Percentiles rank a stretch among this genome's conserved stretches.
phyloP scores from a whole-genome alignment of 1,140 invertebrate species.

The Drosophila biarmipes region DNA sequence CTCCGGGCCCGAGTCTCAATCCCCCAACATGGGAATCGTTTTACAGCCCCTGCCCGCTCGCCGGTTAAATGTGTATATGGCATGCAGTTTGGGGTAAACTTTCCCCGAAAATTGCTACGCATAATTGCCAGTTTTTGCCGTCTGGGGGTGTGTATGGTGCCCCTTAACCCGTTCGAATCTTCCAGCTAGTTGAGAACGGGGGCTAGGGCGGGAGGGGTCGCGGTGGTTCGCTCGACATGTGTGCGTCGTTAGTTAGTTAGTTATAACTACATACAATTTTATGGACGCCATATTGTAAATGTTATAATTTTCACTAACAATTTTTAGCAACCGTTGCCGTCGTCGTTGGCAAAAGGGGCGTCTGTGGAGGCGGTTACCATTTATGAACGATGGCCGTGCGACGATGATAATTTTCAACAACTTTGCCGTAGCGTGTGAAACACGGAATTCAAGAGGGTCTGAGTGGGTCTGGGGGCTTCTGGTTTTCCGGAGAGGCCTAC shows the following conservation, averaged over 20 bases:
- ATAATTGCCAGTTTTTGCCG: conserved; percentile 70
- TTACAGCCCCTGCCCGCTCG: conserved; percentile 10
- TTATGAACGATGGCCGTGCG: conserved; percentile 34
- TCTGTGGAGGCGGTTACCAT: conserved; percentile 14
- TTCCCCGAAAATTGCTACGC: conserved; percentile 62
- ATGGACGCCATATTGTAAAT: conserved; percentile 78
- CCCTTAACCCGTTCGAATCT: conserved; percentile 26
- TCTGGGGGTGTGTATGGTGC: not conserved
- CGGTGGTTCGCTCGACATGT: conserved; percentile 52
- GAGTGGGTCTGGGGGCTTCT: not conserved
- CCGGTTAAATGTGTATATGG: conserved; percentile 29
- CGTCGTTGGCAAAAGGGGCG: not conserved
- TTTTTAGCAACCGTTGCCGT: conserved; percentile 49
- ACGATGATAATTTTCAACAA: conserved; percentile 78
- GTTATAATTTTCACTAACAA: conserved; percentile 82
- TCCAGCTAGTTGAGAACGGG: conserved; percentile 15
- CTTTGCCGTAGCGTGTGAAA: conserved; percentile 61
- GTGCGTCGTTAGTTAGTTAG: conserved; percentile 77
- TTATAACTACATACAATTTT: conserved; percentile 82
- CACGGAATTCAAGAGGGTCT: conserved; percentile 18
- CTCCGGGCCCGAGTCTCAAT: conserved; percentile 10
- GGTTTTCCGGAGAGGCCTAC: conserved; percentile 26
- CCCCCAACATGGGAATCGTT: conserved; percentile 60
- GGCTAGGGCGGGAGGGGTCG: not conserved
- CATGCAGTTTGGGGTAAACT: conserved; percentile 24